These are phyloP conservation scores for Cybosia mesomella DNA, from an alignment of 2,888 invertebrate species.

Conservation along the genomic window DNA sequence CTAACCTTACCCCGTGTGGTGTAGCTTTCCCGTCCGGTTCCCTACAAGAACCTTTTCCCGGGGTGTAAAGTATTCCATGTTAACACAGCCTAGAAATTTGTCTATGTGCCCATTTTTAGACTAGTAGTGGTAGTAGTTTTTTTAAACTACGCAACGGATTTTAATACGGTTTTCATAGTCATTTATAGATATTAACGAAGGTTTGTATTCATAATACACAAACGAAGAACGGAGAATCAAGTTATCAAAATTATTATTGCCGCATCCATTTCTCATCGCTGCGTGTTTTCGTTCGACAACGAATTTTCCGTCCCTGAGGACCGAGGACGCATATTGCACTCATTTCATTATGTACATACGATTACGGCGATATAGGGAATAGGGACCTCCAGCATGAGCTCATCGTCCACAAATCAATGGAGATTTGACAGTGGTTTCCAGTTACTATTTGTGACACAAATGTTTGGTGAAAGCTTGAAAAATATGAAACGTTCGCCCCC, in stretches of 20 bases:
- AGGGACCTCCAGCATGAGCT: slow-evolving; percentile 63
- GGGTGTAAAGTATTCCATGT: too few species aligned
- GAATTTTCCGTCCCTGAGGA: slow-evolving; percentile 61
- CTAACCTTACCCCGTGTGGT: not conserved
- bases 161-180: not conserved
- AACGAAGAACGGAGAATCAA: too few species aligned
- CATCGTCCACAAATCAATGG: slow-evolving; percentile 57
- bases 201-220: too few species aligned
- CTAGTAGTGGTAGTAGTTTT: not conserved
- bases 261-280: slow-evolving; percentile 27
- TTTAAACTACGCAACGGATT: too few species aligned
- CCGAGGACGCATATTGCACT: slow-evolving; percentile 81
- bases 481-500: too few species aligned
- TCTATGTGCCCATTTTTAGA: not conserved
- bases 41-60: too few species aligned
- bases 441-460: not conserved
- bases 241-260: slow-evolving; percentile 1
- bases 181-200: too few species aligned
- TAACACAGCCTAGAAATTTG: too few species aligned
- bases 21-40: not conserved
- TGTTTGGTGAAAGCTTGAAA: not conserved
- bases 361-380: slow-evolving; percentile 68
- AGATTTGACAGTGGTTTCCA: slow-evolving; percentile 6
- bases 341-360: slow-evolving; percentile 86
- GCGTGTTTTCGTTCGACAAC: slow-evolving; percentile 3